Evolutionary conservation across 2,113 vertebrate genomes (phyloP).

Genomic region (Catharus bicknelli): DNA sequence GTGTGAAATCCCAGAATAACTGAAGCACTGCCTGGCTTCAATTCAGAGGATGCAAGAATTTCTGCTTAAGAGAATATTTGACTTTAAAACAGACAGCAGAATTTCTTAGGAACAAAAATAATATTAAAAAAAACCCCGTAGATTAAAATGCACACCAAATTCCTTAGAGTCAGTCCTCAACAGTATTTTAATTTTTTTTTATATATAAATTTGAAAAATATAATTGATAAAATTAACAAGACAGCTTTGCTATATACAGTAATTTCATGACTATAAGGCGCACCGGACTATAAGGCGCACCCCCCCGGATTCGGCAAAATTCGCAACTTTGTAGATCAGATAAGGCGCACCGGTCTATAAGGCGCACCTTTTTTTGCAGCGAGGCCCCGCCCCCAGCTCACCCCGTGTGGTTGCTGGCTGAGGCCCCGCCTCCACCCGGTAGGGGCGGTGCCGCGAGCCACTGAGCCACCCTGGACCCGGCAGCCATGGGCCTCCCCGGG

Average conservation of each 20-base stretch:
- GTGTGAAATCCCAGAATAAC: background rate
- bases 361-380: no score
- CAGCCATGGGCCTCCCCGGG: no score
- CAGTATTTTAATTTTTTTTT: background rate
- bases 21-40: background rate
- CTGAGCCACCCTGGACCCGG: no score
- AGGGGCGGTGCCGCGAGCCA: no score
- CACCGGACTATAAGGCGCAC: no score
- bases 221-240: slow-evolving; percentile 18
- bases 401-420: no score
- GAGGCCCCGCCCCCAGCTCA: no score
- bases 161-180: background rate
- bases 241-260: background rate
- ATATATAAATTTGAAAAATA: background rate
- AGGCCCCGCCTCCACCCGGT: no score
- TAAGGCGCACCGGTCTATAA: no score
- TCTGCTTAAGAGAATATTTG: background rate
- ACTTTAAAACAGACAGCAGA: background rate
- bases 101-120: background rate
- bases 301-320: no score
- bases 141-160: background rate
- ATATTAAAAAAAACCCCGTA: background rate
- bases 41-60: background rate
- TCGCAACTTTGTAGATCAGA: no score
- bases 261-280: no score